Conservation (phyloP, 2,113 vertebrate genomes). For the Tachysurus vachellii region DNA sequence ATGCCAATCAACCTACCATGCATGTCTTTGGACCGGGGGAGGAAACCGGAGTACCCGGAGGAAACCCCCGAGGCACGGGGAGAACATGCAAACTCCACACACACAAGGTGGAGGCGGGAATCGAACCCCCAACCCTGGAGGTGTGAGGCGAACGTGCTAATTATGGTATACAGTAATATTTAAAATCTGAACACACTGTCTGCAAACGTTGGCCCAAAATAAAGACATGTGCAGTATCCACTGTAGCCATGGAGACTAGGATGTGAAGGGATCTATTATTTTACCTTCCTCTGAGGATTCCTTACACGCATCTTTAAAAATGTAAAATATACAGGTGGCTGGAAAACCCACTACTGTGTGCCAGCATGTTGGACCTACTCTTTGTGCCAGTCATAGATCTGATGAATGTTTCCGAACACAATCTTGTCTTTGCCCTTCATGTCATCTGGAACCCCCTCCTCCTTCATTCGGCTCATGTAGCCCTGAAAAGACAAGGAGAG, state of each 20-base stretch:
- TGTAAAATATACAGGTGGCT: too few relatives aligned
- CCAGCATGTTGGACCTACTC: constrained; percentile 73
- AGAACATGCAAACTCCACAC: too few relatives aligned
- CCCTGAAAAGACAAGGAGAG: constrained; percentile 71
- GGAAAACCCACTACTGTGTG: not conserved
- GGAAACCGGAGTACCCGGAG: too few relatives aligned
- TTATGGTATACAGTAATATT: not conserved
- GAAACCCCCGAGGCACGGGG: too few relatives aligned
- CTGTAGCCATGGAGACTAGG: constrained; percentile 3
- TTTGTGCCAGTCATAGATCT: constrained; percentile 99
- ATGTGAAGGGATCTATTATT: not conserved
- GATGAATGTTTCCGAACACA: constrained; percentile 97
- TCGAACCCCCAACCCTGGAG: too few relatives aligned
- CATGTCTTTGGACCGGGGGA: too few relatives aligned
- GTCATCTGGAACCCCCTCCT: constrained; percentile 94
- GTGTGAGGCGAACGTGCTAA: too few relatives aligned
- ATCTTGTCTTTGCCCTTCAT: constrained; percentile 99
- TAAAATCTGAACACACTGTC: not conserved
- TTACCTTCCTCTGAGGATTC: not conserved
- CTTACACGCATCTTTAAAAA: not conserved
- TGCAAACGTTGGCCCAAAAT: not conserved
- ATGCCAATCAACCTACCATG: too few relatives aligned
- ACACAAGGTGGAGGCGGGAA: too few relatives aligned
- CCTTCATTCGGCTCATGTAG: constrained; percentile 96
- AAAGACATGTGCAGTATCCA: not conserved